Percentiles rank a stretch among this genome's conserved stretches.
Conservation (phyloP, 2,888 invertebrate genomes). For the Cylloceria caligata region DNA sequence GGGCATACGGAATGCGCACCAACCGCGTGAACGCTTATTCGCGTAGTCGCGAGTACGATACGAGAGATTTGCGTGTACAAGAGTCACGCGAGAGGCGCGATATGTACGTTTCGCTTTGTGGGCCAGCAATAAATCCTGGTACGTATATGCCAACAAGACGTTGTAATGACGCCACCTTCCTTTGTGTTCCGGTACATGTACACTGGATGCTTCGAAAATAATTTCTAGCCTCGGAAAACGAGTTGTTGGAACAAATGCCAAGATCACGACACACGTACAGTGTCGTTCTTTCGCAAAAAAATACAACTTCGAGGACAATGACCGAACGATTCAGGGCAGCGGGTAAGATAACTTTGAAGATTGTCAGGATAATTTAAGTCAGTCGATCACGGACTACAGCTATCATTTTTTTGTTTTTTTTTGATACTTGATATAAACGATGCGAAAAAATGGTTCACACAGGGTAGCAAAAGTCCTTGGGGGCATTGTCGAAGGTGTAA, state of each 20-base stretch:
- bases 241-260: constrained; percentile 52
- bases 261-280: constrained; percentile 40
- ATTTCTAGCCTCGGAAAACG: constrained; percentile 48
- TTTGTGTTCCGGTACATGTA: constrained; percentile 40
- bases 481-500: constrained; percentile 61
- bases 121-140: constrained; percentile 74
- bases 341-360: constrained; percentile 12
- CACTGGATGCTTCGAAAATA: constrained; percentile 52
- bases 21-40: constrained; percentile 54
- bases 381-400: constrained; percentile 34
- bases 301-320: not conserved
- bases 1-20: constrained; percentile 78
- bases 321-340: not conserved
- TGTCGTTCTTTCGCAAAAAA: not conserved
- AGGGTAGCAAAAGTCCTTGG: constrained; percentile 61
- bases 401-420: constrained; percentile 3
- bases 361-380: constrained; percentile 40
- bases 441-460: constrained; percentile 43
- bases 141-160: constrained; percentile 68
- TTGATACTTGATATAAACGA: constrained; percentile 23
- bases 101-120: constrained; percentile 68
- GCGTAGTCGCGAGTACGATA: constrained; percentile 54
- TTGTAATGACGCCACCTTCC: constrained; percentile 73
- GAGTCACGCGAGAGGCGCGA: constrained; percentile 49
- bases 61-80: constrained; percentile 55